Evolutionary conservation across 2,113 vertebrate species (phyloP), one percentile per base, ranked within the genome.

Genomic region (Ivindomyrus marchei): DNA sequence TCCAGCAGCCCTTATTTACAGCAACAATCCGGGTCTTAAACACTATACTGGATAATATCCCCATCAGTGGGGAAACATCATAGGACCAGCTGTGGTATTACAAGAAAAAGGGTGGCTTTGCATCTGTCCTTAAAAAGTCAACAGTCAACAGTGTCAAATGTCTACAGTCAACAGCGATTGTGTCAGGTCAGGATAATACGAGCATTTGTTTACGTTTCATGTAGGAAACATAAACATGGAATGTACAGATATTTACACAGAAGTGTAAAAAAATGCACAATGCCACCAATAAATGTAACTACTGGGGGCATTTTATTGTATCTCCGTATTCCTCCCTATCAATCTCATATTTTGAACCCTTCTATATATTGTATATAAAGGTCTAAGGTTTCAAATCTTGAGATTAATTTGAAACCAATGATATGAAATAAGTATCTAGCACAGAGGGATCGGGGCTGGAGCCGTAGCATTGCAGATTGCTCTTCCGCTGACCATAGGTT

Each of bases 1-100:
- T 96, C 95, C 94, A 94, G 91, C 89, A 90, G 42, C 15, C 52
- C 42, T 56, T 89, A 89, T 89, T 89, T 89, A 89, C 88, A 87
- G 87, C 91, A 92, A 94, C 93, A 94, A 95, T 95, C 90, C 91
- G 93, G 93, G 95, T 96, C 95, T 96, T 96, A 94, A 94, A 95
- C 93, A 94, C 91, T 91, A 95, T 94, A 94, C 93, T 91, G 92
- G 93, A 94, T 92, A 93, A 93, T 93, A 94, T 66, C 93, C 90
- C 89, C 91, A 92, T 91, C 93, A 92, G 92, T 93, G 90, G 92
- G 91, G 91, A 93, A 92, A 93, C 88, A 93, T 89, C 89, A 87
- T 83, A 92, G 91, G 74, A 85, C 89, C 91, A 90, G 91, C 92
- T 90, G 92, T 91, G 91, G 92, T 93, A 45, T 92, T 90, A 91